phyloP scores from a whole-genome alignment of 2,113 vertebrate species.

The Dipodomys merriami region DNA sequence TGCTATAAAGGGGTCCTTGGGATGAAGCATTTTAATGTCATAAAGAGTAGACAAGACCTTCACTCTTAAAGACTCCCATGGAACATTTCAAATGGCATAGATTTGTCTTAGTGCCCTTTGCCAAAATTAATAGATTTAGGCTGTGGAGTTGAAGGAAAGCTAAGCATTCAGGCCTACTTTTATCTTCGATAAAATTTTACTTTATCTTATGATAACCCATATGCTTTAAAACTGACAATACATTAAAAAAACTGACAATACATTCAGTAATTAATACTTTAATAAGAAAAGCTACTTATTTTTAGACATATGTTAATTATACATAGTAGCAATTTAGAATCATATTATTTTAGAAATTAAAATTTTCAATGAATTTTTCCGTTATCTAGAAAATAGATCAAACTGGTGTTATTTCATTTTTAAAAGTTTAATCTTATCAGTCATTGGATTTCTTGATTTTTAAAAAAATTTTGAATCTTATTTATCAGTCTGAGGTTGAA shows the following conservation, averaged over 20 bases:
- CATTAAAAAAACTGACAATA: conserved; percentile 37
- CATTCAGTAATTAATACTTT: conserved; percentile 55
- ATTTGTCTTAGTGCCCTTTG: conserved; percentile 75
- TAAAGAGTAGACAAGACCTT: conserved; percentile 78
- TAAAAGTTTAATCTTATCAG: no score
- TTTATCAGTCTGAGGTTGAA: conserved; percentile 46
- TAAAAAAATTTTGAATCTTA: not conserved
- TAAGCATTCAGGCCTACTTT: conserved; percentile 24
- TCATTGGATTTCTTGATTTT: not conserved
- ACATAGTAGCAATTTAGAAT: conserved; percentile 44
- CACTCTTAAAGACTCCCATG: conserved; percentile 81
- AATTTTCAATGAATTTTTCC: not conserved
- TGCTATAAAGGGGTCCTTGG: conserved; percentile 75
- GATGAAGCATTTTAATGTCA: conserved; percentile 79
- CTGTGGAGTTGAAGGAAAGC: conserved; percentile 50
- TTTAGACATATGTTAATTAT: conserved; percentile 40
- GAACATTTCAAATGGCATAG: conserved; percentile 73
- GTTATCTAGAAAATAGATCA: not conserved
- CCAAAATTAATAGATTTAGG: conserved; percentile 78
- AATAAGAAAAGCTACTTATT: conserved; percentile 48
- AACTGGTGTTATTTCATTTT: not conserved
- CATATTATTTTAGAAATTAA: conserved; percentile 72
- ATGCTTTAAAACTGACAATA: conserved; percentile 22
- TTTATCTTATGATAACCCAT: conserved; percentile 45
- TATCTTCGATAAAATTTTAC: conserved; percentile 49